These are phyloP conservation scores for Tetramorium parvispinum DNA, from an alignment of 1,140 invertebrate species.

Conservation along the genomic window DNA sequence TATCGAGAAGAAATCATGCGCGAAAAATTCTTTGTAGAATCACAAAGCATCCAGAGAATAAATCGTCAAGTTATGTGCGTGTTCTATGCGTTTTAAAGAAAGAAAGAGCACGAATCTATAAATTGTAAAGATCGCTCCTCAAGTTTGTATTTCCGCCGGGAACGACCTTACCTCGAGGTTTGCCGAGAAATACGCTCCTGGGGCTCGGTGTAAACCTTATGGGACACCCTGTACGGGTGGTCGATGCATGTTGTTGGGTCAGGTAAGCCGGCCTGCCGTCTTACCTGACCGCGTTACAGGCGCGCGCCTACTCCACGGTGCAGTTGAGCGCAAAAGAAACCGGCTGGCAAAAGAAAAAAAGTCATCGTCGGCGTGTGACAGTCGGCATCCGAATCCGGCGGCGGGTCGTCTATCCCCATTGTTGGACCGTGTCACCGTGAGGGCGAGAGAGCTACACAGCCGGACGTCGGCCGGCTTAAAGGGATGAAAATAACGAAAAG, in stretches of 20 bases:
- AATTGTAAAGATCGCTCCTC: slow-evolving; percentile 2
- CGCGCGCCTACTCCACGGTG: slow-evolving; percentile 58
- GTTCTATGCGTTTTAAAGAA: neutral
- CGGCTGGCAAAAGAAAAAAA: slow-evolving; percentile 48
- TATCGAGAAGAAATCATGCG: neutral
- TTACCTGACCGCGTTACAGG: slow-evolving; percentile 66
- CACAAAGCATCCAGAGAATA: neutral
- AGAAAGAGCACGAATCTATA: neutral
- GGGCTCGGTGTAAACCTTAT: slow-evolving; percentile 5
- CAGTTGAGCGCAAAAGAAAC: slow-evolving; percentile 49
- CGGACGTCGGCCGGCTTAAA: slow-evolving; percentile 8
- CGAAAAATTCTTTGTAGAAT: neutral
- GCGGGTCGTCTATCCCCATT: slow-evolving; percentile 71
- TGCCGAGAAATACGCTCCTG: neutral
- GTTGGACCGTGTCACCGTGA: slow-evolving; percentile 73
- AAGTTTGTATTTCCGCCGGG: neutral
- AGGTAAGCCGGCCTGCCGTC: slow-evolving; percentile 9
- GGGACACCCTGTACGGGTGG: slow-evolving; percentile 59
- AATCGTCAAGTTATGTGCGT: neutral
- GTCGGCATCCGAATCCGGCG: slow-evolving; percentile 70
- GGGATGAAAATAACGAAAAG: slow-evolving; percentile 13
- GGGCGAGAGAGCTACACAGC: slow-evolving; percentile 46
- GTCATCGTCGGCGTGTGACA: slow-evolving; percentile 60
- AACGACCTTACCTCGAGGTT: neutral
- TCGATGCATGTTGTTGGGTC: slow-evolving; percentile 58